Base-by-base conservation (phyloP, 2,797 vertebrate species). In the Ispidina picta region DNA sequence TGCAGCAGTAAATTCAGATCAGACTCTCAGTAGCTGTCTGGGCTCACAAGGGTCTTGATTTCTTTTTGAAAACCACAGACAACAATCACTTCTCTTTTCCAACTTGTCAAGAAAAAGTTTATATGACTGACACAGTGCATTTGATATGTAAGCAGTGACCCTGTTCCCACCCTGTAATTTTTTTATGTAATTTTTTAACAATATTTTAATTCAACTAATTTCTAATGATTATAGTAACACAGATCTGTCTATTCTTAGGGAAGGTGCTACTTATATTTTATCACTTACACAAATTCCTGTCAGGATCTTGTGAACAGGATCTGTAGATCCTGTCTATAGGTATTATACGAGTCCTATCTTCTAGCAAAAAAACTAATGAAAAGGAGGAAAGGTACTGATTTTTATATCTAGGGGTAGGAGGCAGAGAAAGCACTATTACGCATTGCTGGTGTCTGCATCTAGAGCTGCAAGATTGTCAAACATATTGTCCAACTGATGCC, bases 1-100 rank as follows among this genome's bases (percentile, higher is more conserved):
- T 94, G 74, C 83, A 90, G 93, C 88, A 83, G 83, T 96, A 96
- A 96, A 96, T 96, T 87, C 93, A 75, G 83, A 92, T 94, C 84
- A 92, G 82, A 59, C 23, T 64, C 74, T 79, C 63, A 56, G 65
- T 82, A 76, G 71, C 80, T 92, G 54, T 89, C 80, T 88, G 44
- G 37, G 41, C 52, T 93, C 64, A 68, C 66, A 88, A 35, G 85
- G 87, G 74, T 89, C 88, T 91, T 81, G 60, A 81, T 88, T 89
- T 94, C 80, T 78, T 56, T 89, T 54, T 73, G 52, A 92, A 93
- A 86, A 52, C 48, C 15, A 5, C 43, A 44, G 63, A 72, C 80
- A 59, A 65, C 28, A 65, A 79, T 64, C 37, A 37, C 46, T 73
- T 84, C 39, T 83, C 35, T 86, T 89, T 35, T 31, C 5, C 20